Base-by-base conservation (phyloP, 2,113 vertebrate genomes). In the Pipra filicauda region DNA sequence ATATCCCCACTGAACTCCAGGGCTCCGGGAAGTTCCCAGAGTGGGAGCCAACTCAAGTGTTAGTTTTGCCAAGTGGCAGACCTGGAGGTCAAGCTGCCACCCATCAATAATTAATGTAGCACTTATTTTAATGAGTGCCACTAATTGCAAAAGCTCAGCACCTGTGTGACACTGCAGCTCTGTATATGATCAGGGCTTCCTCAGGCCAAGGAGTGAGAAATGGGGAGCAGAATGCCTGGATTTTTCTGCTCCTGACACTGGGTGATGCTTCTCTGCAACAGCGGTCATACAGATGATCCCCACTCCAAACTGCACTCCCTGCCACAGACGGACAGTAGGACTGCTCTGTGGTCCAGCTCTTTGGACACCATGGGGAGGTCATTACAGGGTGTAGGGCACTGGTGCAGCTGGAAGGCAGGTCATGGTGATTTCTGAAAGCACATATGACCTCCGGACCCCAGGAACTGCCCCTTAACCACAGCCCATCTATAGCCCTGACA, bases 301-400 rank as follows among this genome's bases (percentile, higher is more conserved):
- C 33, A 6, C 31, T 37, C 16, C 44, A 23, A 54, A 5, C 11
- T 6, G 1, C 31, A 3, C 15, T 16, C 65, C 23, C n/a, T 21
- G 26, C 26, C 61, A 41, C 3, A 13, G 27, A 37, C 37, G 11
- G 49, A 28, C 76, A 82, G 61, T 48, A 48, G 73, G 19, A 3
- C 11, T 37, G 51, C 55, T 49, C 70, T 4, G 8, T 2, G 11
- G 8, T 12, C 14, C 66, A 35, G 57, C 57, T 43, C 65, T 58
- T 33, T 0, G 2, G 37, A 5, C 44, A n/a, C 27, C 43, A 6
- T 0, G 5, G 57, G 14, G 65, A 19, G 41, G 41, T 35, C 1
- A 0, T 57, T 51, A 30, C 12, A 1, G 7, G 0, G 3, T 19
- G 21, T 18, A n/a, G 48, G 55, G 51, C 49, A 12, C 49, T 24